Conservation (phyloP, 2,113 vertebrate genomes). For the Erinaceus europaeus region DNA sequence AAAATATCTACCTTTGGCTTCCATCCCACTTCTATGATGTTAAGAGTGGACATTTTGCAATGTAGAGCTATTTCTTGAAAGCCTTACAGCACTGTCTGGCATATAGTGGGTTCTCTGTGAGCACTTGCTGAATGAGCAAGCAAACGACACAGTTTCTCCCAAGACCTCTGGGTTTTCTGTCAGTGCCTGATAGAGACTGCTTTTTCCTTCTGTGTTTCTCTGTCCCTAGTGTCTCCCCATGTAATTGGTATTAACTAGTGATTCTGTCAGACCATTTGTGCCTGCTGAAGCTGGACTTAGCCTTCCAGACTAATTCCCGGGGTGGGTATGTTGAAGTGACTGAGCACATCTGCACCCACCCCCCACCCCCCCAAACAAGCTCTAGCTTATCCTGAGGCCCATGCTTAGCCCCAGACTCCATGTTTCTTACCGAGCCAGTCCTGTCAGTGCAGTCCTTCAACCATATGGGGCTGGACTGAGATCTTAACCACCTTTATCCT, state of each 20-base stretch:
- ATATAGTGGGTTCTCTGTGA: not conserved
- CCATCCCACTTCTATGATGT: not conserved
- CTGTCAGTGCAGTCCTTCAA: not conserved
- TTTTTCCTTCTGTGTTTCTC: not conserved
- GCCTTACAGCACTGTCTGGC: not conserved
- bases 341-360: too few relatives aligned
- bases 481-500: slow-evolving; percentile 30
- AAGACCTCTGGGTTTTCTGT: slow-evolving; percentile 6
- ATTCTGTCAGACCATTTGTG: not conserved
- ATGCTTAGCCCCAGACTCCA: not conserved
- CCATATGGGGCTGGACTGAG: not conserved
- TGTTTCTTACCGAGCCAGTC: not conserved
- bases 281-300: not conserved
- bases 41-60: not conserved
- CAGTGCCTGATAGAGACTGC: slow-evolving; percentile 6
- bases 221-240: not conserved
- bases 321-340: too few relatives aligned
- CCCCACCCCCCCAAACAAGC: not conserved
- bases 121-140: not conserved
- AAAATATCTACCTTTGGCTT: not conserved
- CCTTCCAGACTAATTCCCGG: not conserved
- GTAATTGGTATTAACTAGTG: not conserved
- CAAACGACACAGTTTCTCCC: slow-evolving; percentile 15
- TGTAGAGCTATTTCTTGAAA: not conserved
- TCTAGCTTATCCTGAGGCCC: not conserved